phyloP scores from a whole-genome alignment of 2,888 invertebrate species.

The Myopa testacea region DNA sequence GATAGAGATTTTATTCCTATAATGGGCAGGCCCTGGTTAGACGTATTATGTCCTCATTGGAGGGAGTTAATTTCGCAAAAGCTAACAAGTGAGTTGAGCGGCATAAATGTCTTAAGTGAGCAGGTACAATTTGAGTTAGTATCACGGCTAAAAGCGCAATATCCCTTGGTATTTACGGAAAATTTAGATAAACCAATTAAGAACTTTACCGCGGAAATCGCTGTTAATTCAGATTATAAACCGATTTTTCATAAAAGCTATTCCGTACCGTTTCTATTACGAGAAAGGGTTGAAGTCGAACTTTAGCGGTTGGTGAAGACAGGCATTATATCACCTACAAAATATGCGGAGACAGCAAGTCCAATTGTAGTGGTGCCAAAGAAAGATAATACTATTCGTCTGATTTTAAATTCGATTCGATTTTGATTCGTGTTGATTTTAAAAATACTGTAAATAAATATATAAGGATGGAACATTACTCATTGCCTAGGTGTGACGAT shows the following conservation, averaged over 20 bases:
- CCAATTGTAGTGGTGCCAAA: not conserved
- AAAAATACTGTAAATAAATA: conserved; percentile 12
- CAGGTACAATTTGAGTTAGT: not conserved
- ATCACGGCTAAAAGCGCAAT: not conserved
- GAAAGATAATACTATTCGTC: not conserved
- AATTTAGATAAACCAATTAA: not conserved
- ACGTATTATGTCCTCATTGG: not conserved
- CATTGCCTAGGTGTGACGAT: not conserved
- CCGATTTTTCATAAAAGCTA: conserved; percentile 6
- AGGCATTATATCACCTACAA: too few species aligned
- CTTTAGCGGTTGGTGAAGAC: too few species aligned
- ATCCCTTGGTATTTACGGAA: not conserved
- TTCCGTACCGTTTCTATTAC: not conserved
- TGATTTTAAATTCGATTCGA: too few species aligned
- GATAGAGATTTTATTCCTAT: not conserved
- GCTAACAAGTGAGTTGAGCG: not conserved
- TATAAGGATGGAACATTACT: not conserved
- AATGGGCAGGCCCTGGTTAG: conserved; percentile 9
- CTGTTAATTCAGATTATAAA: not conserved
- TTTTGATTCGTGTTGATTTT: conserved; percentile 12
- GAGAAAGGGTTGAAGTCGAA: not conserved
- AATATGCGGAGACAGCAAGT: too few species aligned
- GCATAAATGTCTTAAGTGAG: not conserved
- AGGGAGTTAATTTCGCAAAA: not conserved
- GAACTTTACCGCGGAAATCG: conserved; percentile 17